Evolutionary conservation across 2,113 vertebrate species (phyloP), one percentile per base, ranked within the genome.

Genomic region (Oreocharis arfaki): DNA sequence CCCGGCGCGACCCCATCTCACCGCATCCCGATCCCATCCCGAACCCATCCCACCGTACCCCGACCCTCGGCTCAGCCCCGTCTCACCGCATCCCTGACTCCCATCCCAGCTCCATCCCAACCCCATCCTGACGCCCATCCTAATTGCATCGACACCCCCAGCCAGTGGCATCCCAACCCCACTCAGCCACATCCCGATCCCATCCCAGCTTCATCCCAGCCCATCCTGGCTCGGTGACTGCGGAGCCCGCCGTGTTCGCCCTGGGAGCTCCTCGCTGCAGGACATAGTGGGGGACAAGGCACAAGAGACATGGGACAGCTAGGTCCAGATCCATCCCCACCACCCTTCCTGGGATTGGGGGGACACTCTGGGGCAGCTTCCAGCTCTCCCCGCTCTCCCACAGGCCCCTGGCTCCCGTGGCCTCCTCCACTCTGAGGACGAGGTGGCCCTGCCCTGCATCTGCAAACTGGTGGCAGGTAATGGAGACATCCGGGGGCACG

Each of bases 391-490:
- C 22, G 15, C 63, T 59, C 59, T 84, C 84, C 64, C 35, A 12
- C 90, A 98, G 97, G 46, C 52, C 17, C 69, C 63, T 2, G 30
- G 92, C 67, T 44, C 75, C 44, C 74, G 8, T 39, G 27, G 21
- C 90, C 97, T 98, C 52, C 97, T 98, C 32, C 97, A 89, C 69
- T 98, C 98, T 26, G 98, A 99, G 27, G 97, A 99, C 6, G 99
- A 99, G 20, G 98, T 99, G 69, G 98, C 99, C 8, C 96, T 99
- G 89, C 96, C 98, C 20, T 99, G 99, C 64, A 99, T 99, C 82
- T 97, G 98, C 82, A 98, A 98, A 89, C 98, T 99, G 67, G 99
- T 99, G 76, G 99, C 99, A 56, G 99, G 99, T 99, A 95, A 98
- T 93, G 70, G 3, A 2, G n/a, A 42, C 39, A 21, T 5, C 60